Conservation (phyloP, 92 coral and sea anemone species). For the Porites lobata region DNA sequence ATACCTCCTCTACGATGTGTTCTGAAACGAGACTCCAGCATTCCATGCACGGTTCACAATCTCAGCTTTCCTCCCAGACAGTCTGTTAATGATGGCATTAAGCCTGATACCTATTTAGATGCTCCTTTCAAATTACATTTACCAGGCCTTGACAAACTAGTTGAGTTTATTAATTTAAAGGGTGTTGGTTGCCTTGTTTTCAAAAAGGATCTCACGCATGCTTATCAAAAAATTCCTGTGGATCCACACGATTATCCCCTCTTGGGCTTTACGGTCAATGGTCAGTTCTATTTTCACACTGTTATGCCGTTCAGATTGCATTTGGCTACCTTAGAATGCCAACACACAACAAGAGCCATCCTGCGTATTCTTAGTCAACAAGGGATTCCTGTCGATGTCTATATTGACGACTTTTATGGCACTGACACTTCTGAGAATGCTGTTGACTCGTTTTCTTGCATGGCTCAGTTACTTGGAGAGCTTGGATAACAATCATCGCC, state of each 20-base stretch:
- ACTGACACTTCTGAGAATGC: slow-evolving; percentile 50
- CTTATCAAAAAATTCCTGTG: slow-evolving; percentile 7
- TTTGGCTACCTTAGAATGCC: slow-evolving; percentile 39
- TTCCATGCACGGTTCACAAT: neutral
- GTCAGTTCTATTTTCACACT: slow-evolving; percentile 36
- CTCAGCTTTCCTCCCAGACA: neutral
- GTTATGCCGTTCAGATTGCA: slow-evolving; percentile 28
- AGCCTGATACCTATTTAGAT: slow-evolving; percentile 40
- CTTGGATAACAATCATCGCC: slow-evolving; percentile 59
- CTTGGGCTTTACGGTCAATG: neutral
- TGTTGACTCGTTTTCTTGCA: slow-evolving; percentile 24
- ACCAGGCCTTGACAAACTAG: slow-evolving; percentile 51
- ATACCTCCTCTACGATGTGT: neutral
- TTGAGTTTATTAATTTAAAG: slow-evolving; percentile 40
- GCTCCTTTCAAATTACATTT: slow-evolving; percentile 46
- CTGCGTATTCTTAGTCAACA: slow-evolving; percentile 7
- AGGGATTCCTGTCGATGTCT: slow-evolving; percentile 31
- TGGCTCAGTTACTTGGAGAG: slow-evolving; percentile 41
- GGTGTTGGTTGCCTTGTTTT: slow-evolving; percentile 58
- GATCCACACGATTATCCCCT: slow-evolving; percentile 22
- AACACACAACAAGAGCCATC: slow-evolving; percentile 38
- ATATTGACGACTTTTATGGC: slow-evolving; percentile 57
- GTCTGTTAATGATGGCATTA: slow-evolving; percentile 40
- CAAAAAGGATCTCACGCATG: slow-evolving; percentile 7
- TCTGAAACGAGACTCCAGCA: neutral